Base-by-base conservation (phyloP, 2,888 invertebrate genomes). In the Ormyrus pomaceus region DNA sequence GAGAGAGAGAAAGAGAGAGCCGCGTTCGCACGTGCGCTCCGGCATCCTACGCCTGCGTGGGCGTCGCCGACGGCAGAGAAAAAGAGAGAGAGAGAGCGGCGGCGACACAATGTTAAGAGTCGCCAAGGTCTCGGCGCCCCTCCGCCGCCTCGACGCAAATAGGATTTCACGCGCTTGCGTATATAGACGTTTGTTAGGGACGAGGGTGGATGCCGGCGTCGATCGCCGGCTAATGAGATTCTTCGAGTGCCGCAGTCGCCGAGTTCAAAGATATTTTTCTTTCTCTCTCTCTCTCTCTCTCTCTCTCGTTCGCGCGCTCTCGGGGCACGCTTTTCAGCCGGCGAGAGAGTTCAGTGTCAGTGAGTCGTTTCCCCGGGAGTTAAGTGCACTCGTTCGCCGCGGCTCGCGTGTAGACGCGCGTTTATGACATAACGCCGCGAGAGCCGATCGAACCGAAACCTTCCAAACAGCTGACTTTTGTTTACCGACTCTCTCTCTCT, bases 391-490 rank as follows among this genome's bases (percentile, higher is more conserved):
- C 19, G 19, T 5, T 51, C 46, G 34, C 19, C 10, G 46, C 13
- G 3, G 45, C 7, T n/a, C 19, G 19, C 13, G 53, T 53, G 66
- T 68, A 5, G 11, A 56, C 46, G 71, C 46, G 77, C 34, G 2
- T 58, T 62, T 46, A 19, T 77, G 77, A 77, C 71, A 65, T 77
- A 77, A 77, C 34, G 59, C 46, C 48, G 66, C 10, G 13, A 56
- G 19, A 46, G 19, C 19, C 53, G 71, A 72, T 72, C 58, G 64
- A 72, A 50, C 66, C 50, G 53, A 77, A 71, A 77, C 58, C 51
- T 64, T 45, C 9, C 34, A 46, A 73, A 56, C 78, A 78, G 78
- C 73, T 78, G 78, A 78, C 55, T 73, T 68, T 55, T 72, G 51
- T 72, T 78, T 78, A 72, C 62, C 10, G 4, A 9, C 6, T 46